phyloP scores from a whole-genome alignment of 1,140 invertebrate species.

The Achatina immaculata region DNA sequence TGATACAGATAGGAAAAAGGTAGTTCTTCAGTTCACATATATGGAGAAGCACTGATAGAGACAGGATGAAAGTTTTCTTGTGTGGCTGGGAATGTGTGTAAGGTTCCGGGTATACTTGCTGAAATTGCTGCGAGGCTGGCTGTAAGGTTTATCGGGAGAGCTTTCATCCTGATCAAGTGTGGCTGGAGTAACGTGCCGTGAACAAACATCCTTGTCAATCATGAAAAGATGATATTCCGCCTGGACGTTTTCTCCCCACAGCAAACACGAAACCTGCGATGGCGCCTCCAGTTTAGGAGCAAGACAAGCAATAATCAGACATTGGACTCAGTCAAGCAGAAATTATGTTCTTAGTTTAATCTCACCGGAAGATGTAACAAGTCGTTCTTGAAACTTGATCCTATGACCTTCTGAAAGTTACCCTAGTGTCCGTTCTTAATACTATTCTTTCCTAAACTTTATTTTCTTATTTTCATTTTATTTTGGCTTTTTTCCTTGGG shows the following conservation, averaged over 20 bases:
- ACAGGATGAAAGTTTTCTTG: too few relatives aligned
- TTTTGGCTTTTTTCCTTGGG: background rate
- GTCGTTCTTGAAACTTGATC: background rate
- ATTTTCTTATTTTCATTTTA: background rate
- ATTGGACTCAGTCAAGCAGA: conserved; percentile 6
- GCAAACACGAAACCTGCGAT: background rate
- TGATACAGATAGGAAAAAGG: too few relatives aligned
- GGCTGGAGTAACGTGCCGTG: background rate
- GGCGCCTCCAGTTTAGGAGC: background rate
- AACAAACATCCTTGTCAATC: background rate
- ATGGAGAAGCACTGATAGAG: too few relatives aligned
- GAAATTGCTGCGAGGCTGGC: background rate
- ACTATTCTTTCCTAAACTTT: background rate
- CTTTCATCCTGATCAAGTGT: background rate
- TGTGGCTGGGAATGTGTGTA: background rate
- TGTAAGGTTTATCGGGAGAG: background rate
- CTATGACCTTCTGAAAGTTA: background rate
- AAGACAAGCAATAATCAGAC: conserved; percentile 1
- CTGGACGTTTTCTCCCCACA: background rate
- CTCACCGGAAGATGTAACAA: background rate
- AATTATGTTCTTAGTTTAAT: background rate
- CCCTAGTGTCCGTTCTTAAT: background rate
- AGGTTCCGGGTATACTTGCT: background rate
- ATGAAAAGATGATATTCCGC: background rate
- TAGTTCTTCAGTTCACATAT: too few relatives aligned